Percentiles rank a stretch among this genome's conserved stretches.
Evolutionary conservation across 2,797 vertebrate species (phyloP).

Genomic region (Pelodytes ibericus): DNA sequence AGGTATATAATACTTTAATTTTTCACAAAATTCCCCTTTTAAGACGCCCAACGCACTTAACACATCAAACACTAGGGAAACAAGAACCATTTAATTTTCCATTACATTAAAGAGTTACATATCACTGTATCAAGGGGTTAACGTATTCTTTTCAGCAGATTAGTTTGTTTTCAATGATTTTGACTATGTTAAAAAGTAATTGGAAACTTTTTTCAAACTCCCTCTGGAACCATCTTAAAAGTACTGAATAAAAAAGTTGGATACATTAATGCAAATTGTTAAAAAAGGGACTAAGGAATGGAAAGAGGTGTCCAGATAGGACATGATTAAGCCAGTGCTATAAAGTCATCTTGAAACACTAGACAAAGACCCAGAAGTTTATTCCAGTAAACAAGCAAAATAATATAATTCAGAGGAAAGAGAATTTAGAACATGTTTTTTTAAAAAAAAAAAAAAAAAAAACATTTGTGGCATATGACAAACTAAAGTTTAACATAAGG

Average conservation of each 20-base stretch:
- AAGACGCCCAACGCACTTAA: no score
- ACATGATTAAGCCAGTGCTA: slow-evolving; percentile 36
- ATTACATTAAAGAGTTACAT: no score
- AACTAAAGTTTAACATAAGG: slow-evolving; percentile 24
- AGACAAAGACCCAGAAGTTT: slow-evolving; percentile 40
- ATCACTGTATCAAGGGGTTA: no score
- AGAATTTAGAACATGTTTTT: not conserved
- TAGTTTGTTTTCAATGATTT: no score
- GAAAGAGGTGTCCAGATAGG: slow-evolving; percentile 42
- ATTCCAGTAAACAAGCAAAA: slow-evolving; percentile 43
- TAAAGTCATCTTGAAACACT: slow-evolving; percentile 40
- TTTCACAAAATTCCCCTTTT: no score
- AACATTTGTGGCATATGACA: slow-evolving; percentile 29
- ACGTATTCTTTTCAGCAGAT: no score
- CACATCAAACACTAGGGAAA: no score
- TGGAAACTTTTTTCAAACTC: no score
- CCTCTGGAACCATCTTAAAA: slow-evolving; percentile 36
- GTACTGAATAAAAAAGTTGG: slow-evolving; percentile 31
- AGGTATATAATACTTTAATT: no score
- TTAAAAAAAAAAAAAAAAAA: not conserved
- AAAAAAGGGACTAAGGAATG: slow-evolving; percentile 38
- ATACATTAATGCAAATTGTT: slow-evolving; percentile 50
- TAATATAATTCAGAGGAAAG: slow-evolving; percentile 20
- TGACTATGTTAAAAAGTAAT: no score
- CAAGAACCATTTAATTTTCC: no score